These are phyloP conservation scores for Mola mola DNA, from an alignment of 2,113 vertebrate species.

Conservation along the genomic window DNA sequence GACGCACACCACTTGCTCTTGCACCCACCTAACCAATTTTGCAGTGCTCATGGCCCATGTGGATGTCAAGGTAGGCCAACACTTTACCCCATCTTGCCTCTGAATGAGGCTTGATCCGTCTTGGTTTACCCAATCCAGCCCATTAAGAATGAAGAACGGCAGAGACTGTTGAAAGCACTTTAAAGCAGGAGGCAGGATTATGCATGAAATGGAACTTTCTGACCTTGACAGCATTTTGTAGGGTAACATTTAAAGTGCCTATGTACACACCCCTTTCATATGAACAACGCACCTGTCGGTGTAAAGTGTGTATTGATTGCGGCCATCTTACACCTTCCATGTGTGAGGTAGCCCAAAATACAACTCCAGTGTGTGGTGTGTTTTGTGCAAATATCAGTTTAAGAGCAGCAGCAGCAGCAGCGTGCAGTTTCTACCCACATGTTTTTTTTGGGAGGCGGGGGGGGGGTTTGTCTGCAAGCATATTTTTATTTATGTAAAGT, in stretches of 20 bases:
- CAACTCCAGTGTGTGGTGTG: background rate
- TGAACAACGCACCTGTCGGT: conserved; percentile 8
- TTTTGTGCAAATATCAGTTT: background rate
- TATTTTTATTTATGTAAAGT: too few relatives aligned
- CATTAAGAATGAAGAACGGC: background rate
- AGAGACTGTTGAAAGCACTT: conserved; percentile 17
- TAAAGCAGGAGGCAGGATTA: conserved; percentile 1
- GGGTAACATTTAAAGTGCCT: conserved; percentile 29
- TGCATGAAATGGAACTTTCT: conserved; percentile 12
- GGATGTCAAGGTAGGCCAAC: conserved; percentile 90
- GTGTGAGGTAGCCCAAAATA: conserved; percentile 3
- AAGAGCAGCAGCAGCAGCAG: background rate
- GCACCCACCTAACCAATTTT: conserved; percentile 98
- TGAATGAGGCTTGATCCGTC: conserved; percentile 1
- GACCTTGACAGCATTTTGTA: conserved; percentile 30
- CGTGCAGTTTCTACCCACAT: too few relatives aligned
- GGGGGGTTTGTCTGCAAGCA: too few relatives aligned
- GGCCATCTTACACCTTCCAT: background rate
- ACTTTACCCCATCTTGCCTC: background rate
- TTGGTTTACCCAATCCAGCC: background rate
- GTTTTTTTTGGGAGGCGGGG: too few relatives aligned
- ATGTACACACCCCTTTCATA: conserved; percentile 6
- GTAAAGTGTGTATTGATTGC: conserved; percentile 27
- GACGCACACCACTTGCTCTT: conserved; percentile 96
- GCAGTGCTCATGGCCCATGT: conserved; percentile 98